These are phyloP conservation scores for Dufourea novaeangliae DNA, from an alignment of 1,140 invertebrate species.

Conservation along the genomic window DNA sequence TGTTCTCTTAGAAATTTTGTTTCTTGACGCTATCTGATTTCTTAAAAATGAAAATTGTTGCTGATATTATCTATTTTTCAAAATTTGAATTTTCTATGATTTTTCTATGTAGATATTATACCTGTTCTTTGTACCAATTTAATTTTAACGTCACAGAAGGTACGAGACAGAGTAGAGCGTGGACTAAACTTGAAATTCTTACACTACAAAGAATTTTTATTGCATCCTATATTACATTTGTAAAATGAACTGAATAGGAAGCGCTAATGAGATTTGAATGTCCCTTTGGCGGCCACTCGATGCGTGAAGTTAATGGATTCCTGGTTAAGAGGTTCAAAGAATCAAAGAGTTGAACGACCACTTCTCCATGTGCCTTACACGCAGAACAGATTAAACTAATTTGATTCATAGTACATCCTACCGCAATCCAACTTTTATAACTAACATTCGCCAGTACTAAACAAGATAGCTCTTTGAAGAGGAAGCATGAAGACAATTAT, in stretches of 20 bases:
- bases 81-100: too few species aligned
- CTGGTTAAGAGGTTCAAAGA: conserved; percentile 32
- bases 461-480: background rate
- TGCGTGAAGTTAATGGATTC: conserved; percentile 22
- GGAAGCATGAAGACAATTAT: background rate
- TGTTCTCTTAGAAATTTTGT: too few species aligned
- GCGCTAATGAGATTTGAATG: background rate
- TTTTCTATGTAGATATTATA: too few species aligned
- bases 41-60: too few species aligned
- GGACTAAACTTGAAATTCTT: background rate
- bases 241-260: background rate
- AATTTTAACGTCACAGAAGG: too few species aligned
- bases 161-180: background rate
- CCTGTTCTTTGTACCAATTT: too few species aligned
- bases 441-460: conserved; percentile 12
- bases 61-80: too few species aligned
- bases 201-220: background rate
- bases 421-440: conserved; percentile 17
- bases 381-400: conserved; percentile 41
- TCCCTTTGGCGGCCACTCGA: conserved; percentile 5
- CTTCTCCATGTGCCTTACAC: conserved; percentile 13
- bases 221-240: background rate
- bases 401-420: conserved; percentile 12
- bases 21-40: too few species aligned
- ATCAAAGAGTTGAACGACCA: conserved; percentile 36